A percentile compares a stretch with the other conserved stretches of the same genome.
Evolutionary conservation across 2,888 invertebrate species (phyloP).

Genomic region (Dascillus cervinus): DNA sequence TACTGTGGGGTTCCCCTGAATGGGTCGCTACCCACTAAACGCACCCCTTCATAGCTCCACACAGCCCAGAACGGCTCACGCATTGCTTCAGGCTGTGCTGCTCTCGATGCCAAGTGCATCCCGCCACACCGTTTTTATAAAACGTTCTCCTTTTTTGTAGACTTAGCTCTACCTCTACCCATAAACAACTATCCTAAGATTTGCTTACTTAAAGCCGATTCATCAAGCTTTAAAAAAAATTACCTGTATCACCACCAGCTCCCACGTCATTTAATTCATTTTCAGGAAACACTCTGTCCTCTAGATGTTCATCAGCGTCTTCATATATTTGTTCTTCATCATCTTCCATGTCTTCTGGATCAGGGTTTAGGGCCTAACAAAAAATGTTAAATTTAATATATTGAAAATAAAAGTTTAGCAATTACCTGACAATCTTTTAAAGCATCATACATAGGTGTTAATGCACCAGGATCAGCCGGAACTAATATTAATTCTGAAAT

Average conservation of each 20-base stretch:
- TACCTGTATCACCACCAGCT: constrained; percentile 18
- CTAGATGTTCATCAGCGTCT: constrained; percentile 40
- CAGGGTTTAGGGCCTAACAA: constrained; percentile 59
- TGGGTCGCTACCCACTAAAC: no score
- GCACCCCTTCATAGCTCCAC: no score
- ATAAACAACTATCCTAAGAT: constrained; percentile 1
- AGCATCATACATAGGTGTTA: constrained; percentile 64
- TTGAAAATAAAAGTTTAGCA: not conserved
- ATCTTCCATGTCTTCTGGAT: constrained; percentile 57
- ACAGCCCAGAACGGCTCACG: no score
- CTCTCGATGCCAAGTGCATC: no score
- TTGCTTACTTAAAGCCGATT: not conserved
- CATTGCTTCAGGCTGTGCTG: no score
- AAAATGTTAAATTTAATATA: constrained; percentile 1
- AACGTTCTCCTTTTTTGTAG: no score
- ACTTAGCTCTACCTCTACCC: no score
- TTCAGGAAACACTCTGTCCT: constrained; percentile 28
- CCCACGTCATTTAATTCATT: constrained; percentile 24
- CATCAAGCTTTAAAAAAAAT: no score
- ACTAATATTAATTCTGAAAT: constrained; percentile 66
- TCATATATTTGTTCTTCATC: constrained; percentile 40
- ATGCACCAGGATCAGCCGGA: constrained; percentile 54
- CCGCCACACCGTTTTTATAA: no score
- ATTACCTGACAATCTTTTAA: constrained; percentile 66
- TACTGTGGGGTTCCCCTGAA: no score